phyloP scores from a whole-genome alignment of 2,888 invertebrate genomes.

The Apotomis capreana region DNA sequence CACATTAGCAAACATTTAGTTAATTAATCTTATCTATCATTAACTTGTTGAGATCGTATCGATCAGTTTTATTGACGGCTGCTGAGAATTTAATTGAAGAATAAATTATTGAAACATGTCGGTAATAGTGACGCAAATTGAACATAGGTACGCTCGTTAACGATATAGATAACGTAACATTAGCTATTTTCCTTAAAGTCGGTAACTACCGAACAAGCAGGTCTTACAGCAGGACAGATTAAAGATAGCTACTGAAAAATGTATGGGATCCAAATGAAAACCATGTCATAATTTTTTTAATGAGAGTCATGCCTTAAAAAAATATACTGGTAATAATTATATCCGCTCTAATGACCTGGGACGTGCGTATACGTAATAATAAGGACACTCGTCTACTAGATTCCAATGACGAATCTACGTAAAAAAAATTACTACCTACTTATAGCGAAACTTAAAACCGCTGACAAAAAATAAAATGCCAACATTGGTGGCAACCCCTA shows the following conservation, averaged over 20 bases:
- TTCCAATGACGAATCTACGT: not conserved
- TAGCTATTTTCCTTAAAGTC: not conserved
- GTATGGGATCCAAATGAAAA: no score
- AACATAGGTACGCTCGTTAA: not conserved
- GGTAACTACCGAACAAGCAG: not conserved
- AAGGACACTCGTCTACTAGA: not conserved
- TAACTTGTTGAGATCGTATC: conserved; percentile 33
- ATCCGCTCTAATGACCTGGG: no score
- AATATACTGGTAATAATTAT: no score
- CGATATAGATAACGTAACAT: not conserved
- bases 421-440: not conserved
- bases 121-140: conserved; percentile 20
- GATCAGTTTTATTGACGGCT: conserved; percentile 26
- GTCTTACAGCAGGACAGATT: no score
- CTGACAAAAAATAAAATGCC: conserved; percentile 37
- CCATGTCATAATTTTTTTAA: no score
- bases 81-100: conserved; percentile 19
- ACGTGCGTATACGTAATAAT: not conserved
- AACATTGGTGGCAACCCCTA: conserved; percentile 47
- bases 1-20: conserved; percentile 42
- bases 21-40: conserved; percentile 39
- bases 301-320: no score
- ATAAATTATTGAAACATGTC: conserved; percentile 25
- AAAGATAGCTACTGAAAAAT: no score
- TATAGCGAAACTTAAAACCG: conserved; percentile 9